phyloP scores from a whole-genome alignment of 2,113 vertebrate species.

The Genyomyrus donnyi region DNA sequence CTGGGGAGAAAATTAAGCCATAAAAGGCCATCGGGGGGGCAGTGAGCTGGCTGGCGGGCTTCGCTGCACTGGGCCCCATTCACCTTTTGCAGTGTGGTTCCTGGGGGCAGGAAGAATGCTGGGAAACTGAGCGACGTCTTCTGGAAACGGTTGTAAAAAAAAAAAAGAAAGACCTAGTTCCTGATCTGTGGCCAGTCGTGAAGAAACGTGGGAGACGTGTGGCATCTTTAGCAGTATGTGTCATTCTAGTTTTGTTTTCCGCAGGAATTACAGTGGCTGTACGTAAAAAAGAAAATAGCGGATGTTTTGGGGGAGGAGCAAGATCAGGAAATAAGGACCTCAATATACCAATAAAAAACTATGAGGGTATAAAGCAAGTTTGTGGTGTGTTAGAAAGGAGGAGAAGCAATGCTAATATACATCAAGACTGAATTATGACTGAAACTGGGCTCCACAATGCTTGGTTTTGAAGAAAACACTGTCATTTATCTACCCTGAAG shows the following conservation, averaged over 20 bases:
- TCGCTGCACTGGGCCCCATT: conserved; percentile 27
- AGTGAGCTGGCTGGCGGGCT: conserved; percentile 6
- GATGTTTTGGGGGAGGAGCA: neutral
- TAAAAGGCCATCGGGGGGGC: conserved; percentile 71
- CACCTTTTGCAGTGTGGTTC: neutral
- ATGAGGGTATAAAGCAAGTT: neutral
- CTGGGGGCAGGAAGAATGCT: neutral
- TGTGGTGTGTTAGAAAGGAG: neutral
- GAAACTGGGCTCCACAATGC: neutral
- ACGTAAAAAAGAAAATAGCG: neutral
- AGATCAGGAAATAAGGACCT: neutral
- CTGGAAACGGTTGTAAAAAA: neutral
- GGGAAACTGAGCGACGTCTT: neutral
- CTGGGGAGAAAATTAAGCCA: conserved; percentile 65
- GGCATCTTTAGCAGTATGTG: neutral
- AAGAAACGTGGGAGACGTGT: neutral
- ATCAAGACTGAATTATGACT: neutral
- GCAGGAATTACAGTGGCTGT: neutral
- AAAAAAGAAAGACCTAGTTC: neutral
- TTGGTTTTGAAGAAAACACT: neutral
- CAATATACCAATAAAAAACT: neutral
- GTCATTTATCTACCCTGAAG: neutral
- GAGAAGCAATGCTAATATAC: neutral
- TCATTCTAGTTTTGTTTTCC: neutral
- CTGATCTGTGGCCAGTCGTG: neutral